Evolutionary conservation across 2,797 vertebrate species (phyloP), one percentile per base, ranked within the genome.

Genomic region (Scyliorhinus canicula): DNA sequence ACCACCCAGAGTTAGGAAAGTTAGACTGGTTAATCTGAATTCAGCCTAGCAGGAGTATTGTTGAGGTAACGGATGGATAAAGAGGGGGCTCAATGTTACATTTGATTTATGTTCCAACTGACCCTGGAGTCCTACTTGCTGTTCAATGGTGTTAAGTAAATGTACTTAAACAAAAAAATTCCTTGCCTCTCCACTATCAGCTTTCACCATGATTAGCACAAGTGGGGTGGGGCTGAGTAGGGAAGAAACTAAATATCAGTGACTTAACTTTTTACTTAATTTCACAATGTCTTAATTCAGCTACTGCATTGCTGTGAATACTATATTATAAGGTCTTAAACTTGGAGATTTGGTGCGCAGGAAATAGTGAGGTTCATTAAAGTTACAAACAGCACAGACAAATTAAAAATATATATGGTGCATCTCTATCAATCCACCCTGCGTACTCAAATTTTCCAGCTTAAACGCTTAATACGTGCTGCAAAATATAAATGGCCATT

Each of bases 211-310:
- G 65, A 50, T 55, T 2, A 94, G 67, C 93, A 71, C 31, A 94
- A 74, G 35, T 52, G 14, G 47, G 28, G 28, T 31, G 55, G 28
- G 26, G 93, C 74, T 50, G 47, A 11, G 47, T 1, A 35, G 26
- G 26, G 67, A n/a, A 65, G 47, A 52, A 52, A 74, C 31, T 19
- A 35, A 93, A 93, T 69, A 71, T 47, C n/a, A 55, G n/a, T 50
- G 47, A 74, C 93, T 94, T 94, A 90, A 90, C 85, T 11, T 60
- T 90, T 52, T 60, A 90, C 35, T 90, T 60, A 74, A 71, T 71
- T 55, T 71, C 93, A 71, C 67, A 31, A 94, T 50, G 93, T 94
- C 93, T 94, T 94, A 94, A 94, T 94, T 91, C 60, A 91, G 35
- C 60, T 44, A 65, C 88, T 91, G 35, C n/a, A 91, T 91, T 91